These are phyloP conservation scores for Silvanus unidentatus DNA, from an alignment of 2,888 invertebrate species.

Conservation along the genomic window DNA sequence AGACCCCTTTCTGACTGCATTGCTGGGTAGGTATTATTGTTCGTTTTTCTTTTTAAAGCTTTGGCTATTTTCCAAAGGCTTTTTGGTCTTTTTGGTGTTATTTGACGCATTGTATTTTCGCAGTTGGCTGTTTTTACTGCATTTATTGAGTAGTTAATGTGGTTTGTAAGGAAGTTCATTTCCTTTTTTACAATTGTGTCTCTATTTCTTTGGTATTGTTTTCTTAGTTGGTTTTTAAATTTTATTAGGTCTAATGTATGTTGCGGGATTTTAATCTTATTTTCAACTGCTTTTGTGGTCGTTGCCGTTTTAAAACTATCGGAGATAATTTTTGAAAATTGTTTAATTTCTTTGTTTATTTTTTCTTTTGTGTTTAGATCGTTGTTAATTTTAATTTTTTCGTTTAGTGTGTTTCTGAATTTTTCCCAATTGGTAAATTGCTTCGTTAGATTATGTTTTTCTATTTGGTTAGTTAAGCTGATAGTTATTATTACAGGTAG, in stretches of 20 bases:
- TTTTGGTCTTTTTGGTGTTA: not conserved
- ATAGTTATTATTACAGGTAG: not conserved
- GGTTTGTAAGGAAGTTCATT: no score
- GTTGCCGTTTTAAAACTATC: not conserved
- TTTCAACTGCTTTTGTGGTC: not conserved
- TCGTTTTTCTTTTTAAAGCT: constrained; percentile 2
- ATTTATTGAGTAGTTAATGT: not conserved
- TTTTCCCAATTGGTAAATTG: not conserved
- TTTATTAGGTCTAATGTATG: no score
- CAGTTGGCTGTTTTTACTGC: not conserved
- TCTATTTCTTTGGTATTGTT: not conserved
- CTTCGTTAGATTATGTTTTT: not conserved
- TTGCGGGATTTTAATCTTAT: no score
- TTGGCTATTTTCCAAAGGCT: no score
- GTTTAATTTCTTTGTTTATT: no score
- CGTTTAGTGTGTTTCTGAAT: not conserved
- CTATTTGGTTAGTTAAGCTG: no score
- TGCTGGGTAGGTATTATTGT: not conserved
- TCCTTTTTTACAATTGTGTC: not conserved
- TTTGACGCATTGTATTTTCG: not conserved
- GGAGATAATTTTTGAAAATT: no score
- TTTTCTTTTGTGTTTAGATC: no score
- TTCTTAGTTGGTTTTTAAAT: no score
- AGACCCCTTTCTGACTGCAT: not conserved
- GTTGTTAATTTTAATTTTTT: no score